Percentiles rank a stretch among this genome's conserved stretches.
These are phyloP conservation scores for Halictus ligatus DNA, from an alignment of 2,888 invertebrate genomes.

Conservation along the genomic window DNA sequence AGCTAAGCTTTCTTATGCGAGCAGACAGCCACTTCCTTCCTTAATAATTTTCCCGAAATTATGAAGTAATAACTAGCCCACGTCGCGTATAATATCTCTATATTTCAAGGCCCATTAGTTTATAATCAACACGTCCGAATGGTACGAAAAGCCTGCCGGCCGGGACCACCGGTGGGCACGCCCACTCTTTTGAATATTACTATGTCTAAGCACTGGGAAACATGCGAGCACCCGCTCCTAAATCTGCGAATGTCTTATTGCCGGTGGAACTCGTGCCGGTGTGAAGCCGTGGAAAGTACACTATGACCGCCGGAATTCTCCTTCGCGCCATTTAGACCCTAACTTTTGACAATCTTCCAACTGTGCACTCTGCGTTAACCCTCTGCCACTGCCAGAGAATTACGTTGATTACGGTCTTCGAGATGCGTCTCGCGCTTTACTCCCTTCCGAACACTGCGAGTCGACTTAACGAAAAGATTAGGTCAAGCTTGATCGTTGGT, in stretches of 20 bases:
- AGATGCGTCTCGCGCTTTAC: slow-evolving; percentile 8
- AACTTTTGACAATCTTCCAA: slow-evolving; percentile 33
- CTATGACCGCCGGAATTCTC: background rate
- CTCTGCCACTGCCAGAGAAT: background rate
- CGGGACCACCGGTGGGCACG: slow-evolving; percentile 73
- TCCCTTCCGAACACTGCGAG: background rate
- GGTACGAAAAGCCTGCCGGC: slow-evolving; percentile 72
- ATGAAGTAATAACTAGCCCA: slow-evolving; percentile 77
- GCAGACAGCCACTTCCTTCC: slow-evolving; percentile 81
- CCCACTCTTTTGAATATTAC: slow-evolving; percentile 84
- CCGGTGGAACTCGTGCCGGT: background rate
- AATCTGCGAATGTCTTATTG: slow-evolving; percentile 66
- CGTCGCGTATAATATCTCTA: slow-evolving; percentile 83
- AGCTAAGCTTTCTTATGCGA: slow-evolving; percentile 82
- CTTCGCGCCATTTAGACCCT: slow-evolving; percentile 25
- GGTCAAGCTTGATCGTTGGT: no score
- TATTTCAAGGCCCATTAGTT: slow-evolving; percentile 83
- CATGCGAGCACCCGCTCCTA: slow-evolving; percentile 76
- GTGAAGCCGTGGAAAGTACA: slow-evolving; percentile 3
- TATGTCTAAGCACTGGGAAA: slow-evolving; percentile 81
- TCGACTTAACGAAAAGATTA: background rate
- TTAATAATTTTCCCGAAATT: slow-evolving; percentile 81
- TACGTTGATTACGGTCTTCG: background rate
- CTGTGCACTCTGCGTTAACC: slow-evolving; percentile 1
- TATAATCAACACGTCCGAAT: slow-evolving; percentile 83